Evolutionary conservation across 1,140 invertebrate genomes (phyloP).

Genomic region (Orussus abietinus): DNA sequence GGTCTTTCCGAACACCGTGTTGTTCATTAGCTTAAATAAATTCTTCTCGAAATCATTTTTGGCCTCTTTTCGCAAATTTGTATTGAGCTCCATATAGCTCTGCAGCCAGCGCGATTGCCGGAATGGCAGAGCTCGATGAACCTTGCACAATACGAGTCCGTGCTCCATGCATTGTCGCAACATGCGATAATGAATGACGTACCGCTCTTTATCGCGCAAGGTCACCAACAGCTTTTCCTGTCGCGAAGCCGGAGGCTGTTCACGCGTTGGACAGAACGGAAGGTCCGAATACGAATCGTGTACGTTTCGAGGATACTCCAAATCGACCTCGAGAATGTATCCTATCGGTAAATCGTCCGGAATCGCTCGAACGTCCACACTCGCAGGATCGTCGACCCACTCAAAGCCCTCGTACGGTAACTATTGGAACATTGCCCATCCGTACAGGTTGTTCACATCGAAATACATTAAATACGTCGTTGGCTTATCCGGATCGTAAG

Average conservation of each 20-base stretch:
- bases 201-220: constrained; percentile 29
- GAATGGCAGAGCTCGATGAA: constrained; percentile 40
- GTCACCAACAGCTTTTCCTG: constrained; percentile 23
- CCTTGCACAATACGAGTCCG: constrained; percentile 36
- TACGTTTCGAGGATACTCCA: constrained; percentile 13
- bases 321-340: constrained; percentile 9
- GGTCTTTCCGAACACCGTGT: constrained; percentile 49
- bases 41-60: constrained; percentile 32
- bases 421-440: too few relatives aligned
- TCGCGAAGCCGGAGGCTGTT: constrained; percentile 14
- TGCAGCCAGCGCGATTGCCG: constrained; percentile 39
- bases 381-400: too few relatives aligned
- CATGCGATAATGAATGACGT: constrained; percentile 42
- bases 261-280: constrained; percentile 25
- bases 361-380: too few relatives aligned
- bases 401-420: too few relatives aligned
- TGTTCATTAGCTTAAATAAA: constrained; percentile 41
- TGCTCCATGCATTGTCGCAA: constrained; percentile 31
- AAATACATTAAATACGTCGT: too few relatives aligned
- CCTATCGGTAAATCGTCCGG: background rate
- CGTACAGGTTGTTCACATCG: too few relatives aligned
- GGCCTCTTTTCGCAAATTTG: constrained; percentile 25
- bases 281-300: constrained; percentile 27
- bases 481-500: too few relatives aligned
- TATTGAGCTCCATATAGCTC: constrained; percentile 44